Evolutionary conservation across 2,888 invertebrate species (phyloP).

Genomic region (Sthenelais limicola): DNA sequence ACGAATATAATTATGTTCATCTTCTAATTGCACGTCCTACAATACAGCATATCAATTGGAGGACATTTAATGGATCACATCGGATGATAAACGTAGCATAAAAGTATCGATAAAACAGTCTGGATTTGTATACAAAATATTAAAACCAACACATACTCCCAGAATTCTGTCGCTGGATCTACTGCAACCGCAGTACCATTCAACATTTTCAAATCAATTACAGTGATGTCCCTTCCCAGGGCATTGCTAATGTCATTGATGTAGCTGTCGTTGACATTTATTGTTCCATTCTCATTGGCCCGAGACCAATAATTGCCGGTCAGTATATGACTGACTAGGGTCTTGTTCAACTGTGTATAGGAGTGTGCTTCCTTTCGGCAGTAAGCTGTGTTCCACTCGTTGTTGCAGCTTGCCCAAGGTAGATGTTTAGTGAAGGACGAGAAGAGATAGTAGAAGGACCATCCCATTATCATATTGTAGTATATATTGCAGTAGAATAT

Average conservation of each 20-base stretch:
- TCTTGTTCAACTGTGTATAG: background rate
- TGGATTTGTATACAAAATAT: background rate
- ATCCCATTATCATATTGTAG: constrained; percentile 85
- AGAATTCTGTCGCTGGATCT: constrained; percentile 29
- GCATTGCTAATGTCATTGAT: background rate
- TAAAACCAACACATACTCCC: constrained; percentile 4
- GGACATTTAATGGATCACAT: too few species aligned
- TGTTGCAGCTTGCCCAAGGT: constrained; percentile 87
- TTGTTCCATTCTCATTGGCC: background rate
- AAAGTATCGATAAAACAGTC: background rate
- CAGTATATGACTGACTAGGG: too few species aligned
- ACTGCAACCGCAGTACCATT: background rate
- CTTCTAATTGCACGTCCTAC: too few species aligned
- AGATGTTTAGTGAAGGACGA: constrained; percentile 79
- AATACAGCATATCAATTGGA: too few species aligned
- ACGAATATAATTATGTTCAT: too few species aligned
- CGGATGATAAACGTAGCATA: too few species aligned
- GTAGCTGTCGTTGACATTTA: background rate
- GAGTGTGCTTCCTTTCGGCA: constrained; percentile 73
- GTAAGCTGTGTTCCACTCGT: constrained; percentile 83
- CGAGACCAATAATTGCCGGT: background rate
- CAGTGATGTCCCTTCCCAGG: constrained; percentile 2
- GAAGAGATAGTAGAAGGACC: constrained; percentile 86
- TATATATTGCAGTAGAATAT: constrained; percentile 67
- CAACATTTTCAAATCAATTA: background rate